phyloP scores from a whole-genome alignment of 2,113 vertebrate genomes.

The Nicator chloris region DNA sequence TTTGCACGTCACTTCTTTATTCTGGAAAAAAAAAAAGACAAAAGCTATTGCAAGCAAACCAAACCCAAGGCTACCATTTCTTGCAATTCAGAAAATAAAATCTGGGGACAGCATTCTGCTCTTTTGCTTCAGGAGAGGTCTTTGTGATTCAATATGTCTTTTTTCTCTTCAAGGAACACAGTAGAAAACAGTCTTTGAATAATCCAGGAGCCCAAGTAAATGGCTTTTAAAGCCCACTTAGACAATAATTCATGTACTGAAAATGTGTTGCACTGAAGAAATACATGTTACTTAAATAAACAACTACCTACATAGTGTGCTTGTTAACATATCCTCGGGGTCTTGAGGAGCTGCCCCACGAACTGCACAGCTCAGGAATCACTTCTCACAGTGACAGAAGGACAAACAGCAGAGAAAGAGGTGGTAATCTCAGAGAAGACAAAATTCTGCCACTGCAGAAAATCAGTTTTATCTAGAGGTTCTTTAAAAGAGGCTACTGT shows the following conservation, averaged over 20 bases:
- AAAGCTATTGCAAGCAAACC: neutral
- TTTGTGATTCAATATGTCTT: neutral
- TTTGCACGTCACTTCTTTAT: conserved; percentile 94
- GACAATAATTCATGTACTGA: neutral
- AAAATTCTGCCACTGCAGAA: neutral
- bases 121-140: neutral
- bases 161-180: neutral
- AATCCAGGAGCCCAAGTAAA: neutral
- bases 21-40: conserved; percentile 68
- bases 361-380: neutral
- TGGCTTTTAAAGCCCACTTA: neutral
- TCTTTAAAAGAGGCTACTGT: neutral
- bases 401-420: neutral
- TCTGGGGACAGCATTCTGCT: neutral
- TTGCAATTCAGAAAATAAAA: neutral
- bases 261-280: neutral
- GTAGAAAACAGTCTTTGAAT: neutral
- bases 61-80: neutral
- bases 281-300: neutral
- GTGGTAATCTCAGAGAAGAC: neutral
- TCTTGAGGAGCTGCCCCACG: neutral
- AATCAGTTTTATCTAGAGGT: neutral
- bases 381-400: neutral
- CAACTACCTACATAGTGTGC: neutral
- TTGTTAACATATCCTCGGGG: neutral